Evolutionary conservation across 1,140 invertebrate genomes (phyloP).

Genomic region (Brachionus asplanchnoidis): DNA sequence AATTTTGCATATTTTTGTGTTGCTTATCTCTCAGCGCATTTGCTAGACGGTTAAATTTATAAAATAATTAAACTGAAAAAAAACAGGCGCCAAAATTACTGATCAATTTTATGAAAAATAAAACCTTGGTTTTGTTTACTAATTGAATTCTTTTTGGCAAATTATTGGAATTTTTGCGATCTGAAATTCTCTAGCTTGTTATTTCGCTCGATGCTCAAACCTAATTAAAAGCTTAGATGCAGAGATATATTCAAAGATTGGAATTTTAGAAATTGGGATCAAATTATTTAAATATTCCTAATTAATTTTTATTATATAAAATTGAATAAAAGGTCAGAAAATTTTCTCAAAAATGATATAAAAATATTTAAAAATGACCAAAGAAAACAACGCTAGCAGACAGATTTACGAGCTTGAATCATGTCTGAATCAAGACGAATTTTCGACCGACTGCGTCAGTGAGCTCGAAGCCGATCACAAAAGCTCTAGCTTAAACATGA

Average conservation of each 20-base stretch:
- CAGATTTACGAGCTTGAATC: neutral
- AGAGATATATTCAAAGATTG: neutral
- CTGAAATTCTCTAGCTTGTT: neutral
- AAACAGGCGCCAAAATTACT: neutral
- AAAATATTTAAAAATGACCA: neutral
- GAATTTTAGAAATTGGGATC: neutral
- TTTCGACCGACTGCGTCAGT: neutral
- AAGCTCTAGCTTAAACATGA: neutral
- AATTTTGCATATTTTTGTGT: neutral
- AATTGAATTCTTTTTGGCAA: neutral
- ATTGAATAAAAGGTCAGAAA: neutral
- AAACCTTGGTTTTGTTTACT: neutral
- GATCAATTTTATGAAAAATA: neutral
- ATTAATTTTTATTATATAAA: neutral
- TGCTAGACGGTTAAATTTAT: neutral
- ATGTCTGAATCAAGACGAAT: neutral
- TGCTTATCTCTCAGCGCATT: neutral
- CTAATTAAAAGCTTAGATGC: neutral
- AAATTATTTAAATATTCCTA: neutral
- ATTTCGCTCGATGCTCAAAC: neutral
- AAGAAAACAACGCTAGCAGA: neutral
- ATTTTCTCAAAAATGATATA: neutral
- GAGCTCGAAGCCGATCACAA: neutral
- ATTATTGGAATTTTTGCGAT: neutral
- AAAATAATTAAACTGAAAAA: neutral